phyloP scores from a whole-genome alignment of 1,140 invertebrate genomes.

The Microplitis demolitor region DNA sequence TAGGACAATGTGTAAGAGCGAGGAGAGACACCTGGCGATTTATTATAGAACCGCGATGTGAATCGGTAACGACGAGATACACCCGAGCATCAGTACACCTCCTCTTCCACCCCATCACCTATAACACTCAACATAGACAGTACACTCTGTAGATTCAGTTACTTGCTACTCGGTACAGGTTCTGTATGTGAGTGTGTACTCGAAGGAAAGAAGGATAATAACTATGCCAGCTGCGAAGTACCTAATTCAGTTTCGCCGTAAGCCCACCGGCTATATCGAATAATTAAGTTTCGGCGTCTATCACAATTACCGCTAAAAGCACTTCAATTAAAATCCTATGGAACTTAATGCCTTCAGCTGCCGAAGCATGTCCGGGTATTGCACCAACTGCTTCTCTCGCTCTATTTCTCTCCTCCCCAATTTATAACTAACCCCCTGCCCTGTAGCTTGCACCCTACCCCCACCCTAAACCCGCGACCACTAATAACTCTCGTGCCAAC shows the following conservation, averaged over 20 bases:
- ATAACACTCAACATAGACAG: neutral
- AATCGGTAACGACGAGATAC: conserved; percentile 28
- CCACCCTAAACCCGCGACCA: conserved; percentile 28
- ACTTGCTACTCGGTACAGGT: too few relatives aligned
- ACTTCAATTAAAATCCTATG: conserved; percentile 50
- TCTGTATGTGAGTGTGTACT: neutral
- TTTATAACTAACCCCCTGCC: conserved; percentile 19
- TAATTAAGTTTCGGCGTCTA: conserved; percentile 47
- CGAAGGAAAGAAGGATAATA: conserved; percentile 29
- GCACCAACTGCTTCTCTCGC: conserved; percentile 32
- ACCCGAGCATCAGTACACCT: neutral
- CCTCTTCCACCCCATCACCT: neutral
- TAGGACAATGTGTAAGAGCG: neutral
- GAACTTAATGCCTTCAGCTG: conserved; percentile 47
- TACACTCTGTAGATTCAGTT: too few relatives aligned
- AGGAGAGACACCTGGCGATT: conserved; percentile 21
- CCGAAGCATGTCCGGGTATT: conserved; percentile 31
- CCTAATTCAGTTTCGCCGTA: conserved; percentile 35
- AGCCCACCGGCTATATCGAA: conserved; percentile 39
- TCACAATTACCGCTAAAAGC: conserved; percentile 53
- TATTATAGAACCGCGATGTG: conserved; percentile 28
- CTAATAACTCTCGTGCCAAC: neutral
- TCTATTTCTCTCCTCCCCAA: conserved; percentile 23
- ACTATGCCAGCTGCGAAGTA: conserved; percentile 33
- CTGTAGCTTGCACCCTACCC: neutral